phyloP scores from a whole-genome alignment of 1,140 invertebrate species.

The Bombus vancouverensis region DNA sequence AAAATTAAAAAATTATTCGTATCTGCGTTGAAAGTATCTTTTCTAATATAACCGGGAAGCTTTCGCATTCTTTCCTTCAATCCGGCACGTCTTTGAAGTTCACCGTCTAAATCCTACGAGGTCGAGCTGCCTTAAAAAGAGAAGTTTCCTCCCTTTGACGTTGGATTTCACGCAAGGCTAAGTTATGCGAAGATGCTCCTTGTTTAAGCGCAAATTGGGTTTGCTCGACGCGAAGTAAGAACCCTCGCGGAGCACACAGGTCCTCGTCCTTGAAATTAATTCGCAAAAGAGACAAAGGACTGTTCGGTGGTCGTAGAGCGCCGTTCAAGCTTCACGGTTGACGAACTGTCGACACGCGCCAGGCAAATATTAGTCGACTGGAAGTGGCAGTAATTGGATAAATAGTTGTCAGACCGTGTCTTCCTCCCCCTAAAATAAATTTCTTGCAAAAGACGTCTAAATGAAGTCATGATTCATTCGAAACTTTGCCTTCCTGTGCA shows the following conservation, averaged over 20 bases:
- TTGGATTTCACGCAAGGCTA: slow-evolving; percentile 77
- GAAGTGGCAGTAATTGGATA: slow-evolving; percentile 60
- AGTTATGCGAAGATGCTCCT: slow-evolving; percentile 78
- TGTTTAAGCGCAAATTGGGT: slow-evolving; percentile 74
- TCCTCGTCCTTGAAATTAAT: slow-evolving; percentile 61
- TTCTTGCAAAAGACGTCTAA: background rate
- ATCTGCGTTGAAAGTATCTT: background rate
- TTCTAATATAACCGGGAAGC: background rate
- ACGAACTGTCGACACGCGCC: slow-evolving; percentile 36
- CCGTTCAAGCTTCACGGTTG: slow-evolving; percentile 55
- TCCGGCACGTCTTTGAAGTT: slow-evolving; percentile 43
- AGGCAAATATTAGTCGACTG: slow-evolving; percentile 54
- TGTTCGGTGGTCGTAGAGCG: slow-evolving; percentile 31
- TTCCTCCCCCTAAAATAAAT: background rate
- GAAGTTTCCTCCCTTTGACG: slow-evolving; percentile 74
- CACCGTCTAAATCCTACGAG: slow-evolving; percentile 43
- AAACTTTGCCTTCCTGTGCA: background rate
- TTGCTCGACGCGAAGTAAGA: slow-evolving; percentile 49
- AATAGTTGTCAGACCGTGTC: slow-evolving; percentile 19
- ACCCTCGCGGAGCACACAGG: slow-evolving; percentile 59
- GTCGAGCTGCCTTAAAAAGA: slow-evolving; percentile 42
- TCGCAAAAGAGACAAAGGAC: slow-evolving; percentile 61
- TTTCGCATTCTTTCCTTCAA: slow-evolving; percentile 6
- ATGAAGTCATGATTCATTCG: background rate
- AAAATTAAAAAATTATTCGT: background rate